Evolutionary conservation across 1,140 invertebrate species (phyloP), one percentile per base, ranked within the genome.

Genomic region (Drosophila littoralis): DNA sequence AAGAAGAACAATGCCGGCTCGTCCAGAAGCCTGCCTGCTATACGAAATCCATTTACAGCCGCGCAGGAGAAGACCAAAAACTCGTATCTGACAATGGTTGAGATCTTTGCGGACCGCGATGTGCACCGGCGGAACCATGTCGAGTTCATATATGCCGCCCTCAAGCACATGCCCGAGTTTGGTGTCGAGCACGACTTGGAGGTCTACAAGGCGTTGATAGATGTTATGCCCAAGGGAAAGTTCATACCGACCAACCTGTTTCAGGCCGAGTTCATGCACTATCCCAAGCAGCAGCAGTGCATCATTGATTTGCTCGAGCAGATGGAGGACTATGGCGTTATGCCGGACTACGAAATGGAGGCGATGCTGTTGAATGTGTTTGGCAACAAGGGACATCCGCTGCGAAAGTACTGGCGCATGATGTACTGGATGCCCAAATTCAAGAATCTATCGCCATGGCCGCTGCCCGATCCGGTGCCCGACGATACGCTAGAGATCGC

Each of bases 361-460:
- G 93, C 94, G 63, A 96, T 98, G 81, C 91, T 99, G 0, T 73
- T 96, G 7, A 96, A 96, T 84, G 95, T 96, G 43, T 99, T 99
- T 94, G 98, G 98, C 0, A 93, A 93, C 63, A 93, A 95, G 80
- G 95, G 95, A 9, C 94, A 95, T 90, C 96, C 97, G 0, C 91
- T 97, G 10, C 93, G 97, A 67, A 99, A 98, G 91, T 97, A 95
- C 89, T 96, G 95, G 93, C 94, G 98, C 50, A 98, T 99, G 96
- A 95, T 97, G 94, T 99, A 99, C 90, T 99, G 99, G 99, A 96
- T 99, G 96, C 98, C 98, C 4, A 99, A 99, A 92, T 98, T 99
- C 84, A 97, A 96, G 88, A 96, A 99, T 92, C 91, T 96, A 0
- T 98, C 97, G 77, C 98, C 98, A 2, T 99, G 97, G 95, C 95